Evolutionary conservation across 1,140 invertebrate genomes (phyloP).

Genomic region (Epicauta chinensis): DNA sequence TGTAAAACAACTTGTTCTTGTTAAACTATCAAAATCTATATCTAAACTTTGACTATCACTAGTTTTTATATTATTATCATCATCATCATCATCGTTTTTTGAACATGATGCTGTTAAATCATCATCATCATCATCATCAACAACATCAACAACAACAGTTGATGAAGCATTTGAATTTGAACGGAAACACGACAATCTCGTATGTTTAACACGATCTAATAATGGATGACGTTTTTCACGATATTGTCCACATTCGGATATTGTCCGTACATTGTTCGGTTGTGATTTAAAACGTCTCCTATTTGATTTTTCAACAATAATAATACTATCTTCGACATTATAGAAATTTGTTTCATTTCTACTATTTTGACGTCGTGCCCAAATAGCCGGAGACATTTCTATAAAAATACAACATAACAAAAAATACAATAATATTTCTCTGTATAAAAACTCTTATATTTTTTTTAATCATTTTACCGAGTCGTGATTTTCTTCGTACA

Average conservation of each 20-base stretch:
- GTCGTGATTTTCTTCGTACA: slow-evolving; percentile 44
- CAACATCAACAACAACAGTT: neutral
- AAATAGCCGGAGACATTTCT: slow-evolving; percentile 63
- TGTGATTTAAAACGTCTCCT: slow-evolving; percentile 45
- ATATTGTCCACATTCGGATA: slow-evolving; percentile 33
- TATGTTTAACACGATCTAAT: slow-evolving; percentile 64
- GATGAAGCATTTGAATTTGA: slow-evolving; percentile 37
- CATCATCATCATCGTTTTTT: slow-evolving; percentile 7
- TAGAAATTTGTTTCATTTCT: slow-evolving; percentile 62
- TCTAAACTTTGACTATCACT: slow-evolving; percentile 9
- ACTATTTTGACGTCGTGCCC: slow-evolving; percentile 57
- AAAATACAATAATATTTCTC: too few species aligned
- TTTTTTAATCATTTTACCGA: slow-evolving; percentile 42
- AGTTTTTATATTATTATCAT: slow-evolving; percentile 1
- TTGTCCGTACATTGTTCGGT: slow-evolving; percentile 32
- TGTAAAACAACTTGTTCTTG: slow-evolving; percentile 52
- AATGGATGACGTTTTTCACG: slow-evolving; percentile 62
- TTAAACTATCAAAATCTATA: slow-evolving; percentile 41
- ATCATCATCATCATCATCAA: neutral
- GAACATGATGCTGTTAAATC: slow-evolving; percentile 10
- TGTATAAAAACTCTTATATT: too few species aligned
- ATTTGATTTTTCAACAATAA: slow-evolving; percentile 50
- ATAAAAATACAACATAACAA: slow-evolving; percentile 37
- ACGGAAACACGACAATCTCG: slow-evolving; percentile 60
- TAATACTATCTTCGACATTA: slow-evolving; percentile 54